Base-by-base conservation (phyloP, 2,113 vertebrate genomes). In the Pipa parva region DNA sequence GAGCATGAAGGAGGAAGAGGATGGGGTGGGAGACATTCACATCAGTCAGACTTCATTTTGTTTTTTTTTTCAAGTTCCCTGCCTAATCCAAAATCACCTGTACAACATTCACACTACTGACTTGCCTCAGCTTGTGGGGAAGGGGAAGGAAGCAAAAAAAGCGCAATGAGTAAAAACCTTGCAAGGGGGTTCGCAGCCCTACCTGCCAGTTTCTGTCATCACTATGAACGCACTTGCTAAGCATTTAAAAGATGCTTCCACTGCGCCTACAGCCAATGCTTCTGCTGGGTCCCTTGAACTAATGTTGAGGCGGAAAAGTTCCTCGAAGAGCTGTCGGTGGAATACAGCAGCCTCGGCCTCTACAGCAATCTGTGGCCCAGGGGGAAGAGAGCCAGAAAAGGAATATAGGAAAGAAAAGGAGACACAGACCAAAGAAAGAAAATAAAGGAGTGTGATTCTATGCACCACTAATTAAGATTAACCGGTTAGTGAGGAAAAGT, bases 161-260 rank as follows among this genome's bases (percentile, higher is more conserved):
- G 71, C 0, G 55, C 39, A 9, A 33, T 11, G 4, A 49, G 42
- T 59, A 7, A 36, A 0, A 3, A 77, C n/a, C n/a, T n/a, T n/a
- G 63, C 37, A 68, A 36, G 1, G 21, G 42, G 21, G 5, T 5
- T 29, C 81, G 55, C 83, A 86, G 79, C 86, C 95, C 90, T 98
- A 99, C 97, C 97, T 99, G 91, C 97, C 97, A 7, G 94, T 94
- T 77, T 94, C 93, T 17, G 96, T 97, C 86, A 99, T 92, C 85
- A 99, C 94, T 94, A 99, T 83, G 84, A 99, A 82, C 69, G 92
- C 92, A 73, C 90, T 79, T 58, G 96, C 91, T 82, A 98, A 89
- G 84, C 93, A 93, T 82, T 99, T 99, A 95, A 95, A 95, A 79
- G 96, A 95, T 63, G 97, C 94, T 84, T 98, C 91, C 76, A 99